A percentile compares a stretch with the other conserved stretches of the same genome.
phyloP scores from a whole-genome alignment of 2,797 vertebrate species.

The Gallinago nigripennis region DNA sequence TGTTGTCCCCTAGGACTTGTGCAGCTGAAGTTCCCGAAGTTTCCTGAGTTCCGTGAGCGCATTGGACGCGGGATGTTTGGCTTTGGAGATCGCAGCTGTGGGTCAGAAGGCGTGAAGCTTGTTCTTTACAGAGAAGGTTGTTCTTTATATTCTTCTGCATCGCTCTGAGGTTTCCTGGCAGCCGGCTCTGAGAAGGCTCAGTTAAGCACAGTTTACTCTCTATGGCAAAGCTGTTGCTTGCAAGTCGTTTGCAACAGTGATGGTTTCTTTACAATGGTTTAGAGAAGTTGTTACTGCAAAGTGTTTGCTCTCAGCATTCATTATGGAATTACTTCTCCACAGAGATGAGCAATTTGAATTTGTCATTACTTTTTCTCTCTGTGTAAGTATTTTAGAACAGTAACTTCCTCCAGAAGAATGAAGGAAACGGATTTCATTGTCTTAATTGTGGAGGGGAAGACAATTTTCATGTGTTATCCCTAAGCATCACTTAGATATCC shows the following conservation, averaged over 20 bases:
- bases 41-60: rapidly evolving
- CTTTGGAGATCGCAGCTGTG: neutral
- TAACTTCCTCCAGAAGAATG: neutral
- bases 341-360: slow-evolving; percentile 33
- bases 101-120: neutral
- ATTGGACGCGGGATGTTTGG: neutral
- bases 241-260: neutral
- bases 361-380: slow-evolving; percentile 10
- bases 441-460: slow-evolving; percentile 6
- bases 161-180: neutral
- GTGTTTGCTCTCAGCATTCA: neutral
- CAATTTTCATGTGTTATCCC: neutral
- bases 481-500: neutral
- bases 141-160: neutral
- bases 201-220: neutral
- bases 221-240: neutral
- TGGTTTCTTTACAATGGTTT: neutral
- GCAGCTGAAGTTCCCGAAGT: neutral
- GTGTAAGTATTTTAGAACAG: slow-evolving; percentile 37
- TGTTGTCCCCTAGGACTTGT: neutral
- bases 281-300: neutral
- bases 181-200: neutral
- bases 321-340: slow-evolving; percentile 6
- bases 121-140: neutral
- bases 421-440: neutral